A percentile compares a stretch with the other conserved stretches of the same genome.
Conservation (phyloP, 2,888 invertebrate genomes). For the Aporophyla lueneburgensis region DNA sequence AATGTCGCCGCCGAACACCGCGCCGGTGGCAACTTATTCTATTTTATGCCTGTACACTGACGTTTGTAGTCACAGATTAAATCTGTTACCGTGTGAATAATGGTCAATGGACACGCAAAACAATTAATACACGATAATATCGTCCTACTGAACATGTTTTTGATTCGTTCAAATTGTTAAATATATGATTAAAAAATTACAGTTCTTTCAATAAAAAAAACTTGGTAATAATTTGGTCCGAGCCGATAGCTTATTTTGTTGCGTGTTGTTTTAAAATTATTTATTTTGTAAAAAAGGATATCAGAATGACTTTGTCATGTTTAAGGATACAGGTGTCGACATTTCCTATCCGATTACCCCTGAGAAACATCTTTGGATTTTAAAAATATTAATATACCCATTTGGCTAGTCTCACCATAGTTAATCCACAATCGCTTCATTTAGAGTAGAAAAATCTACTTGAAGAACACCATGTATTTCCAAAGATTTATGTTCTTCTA, state of each 20-base stretch:
- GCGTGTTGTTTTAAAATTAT: background rate
- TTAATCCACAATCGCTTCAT: too few relatives aligned
- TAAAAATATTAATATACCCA: background rate
- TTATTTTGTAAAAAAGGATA: too few relatives aligned
- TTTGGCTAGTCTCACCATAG: background rate
- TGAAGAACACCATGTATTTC: background rate
- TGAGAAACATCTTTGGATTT: background rate
- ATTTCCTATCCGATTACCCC: too few relatives aligned
- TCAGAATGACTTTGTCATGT: too few relatives aligned
- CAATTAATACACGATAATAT: constrained; percentile 25
- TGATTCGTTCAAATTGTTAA: background rate
- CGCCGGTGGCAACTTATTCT: constrained; percentile 32
- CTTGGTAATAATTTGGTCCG: background rate
- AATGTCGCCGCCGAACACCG: constrained; percentile 31
- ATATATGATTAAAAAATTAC: background rate
- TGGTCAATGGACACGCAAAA: constrained; percentile 59
- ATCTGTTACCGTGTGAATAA: constrained; percentile 52
- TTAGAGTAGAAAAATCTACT: constrained; percentile 3
- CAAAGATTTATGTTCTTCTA: constrained; percentile 2
- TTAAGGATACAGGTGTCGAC: too few relatives aligned
- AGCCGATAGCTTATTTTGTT: background rate
- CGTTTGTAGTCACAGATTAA: constrained; percentile 50
- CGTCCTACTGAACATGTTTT: background rate
- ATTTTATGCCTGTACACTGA: constrained; percentile 40
- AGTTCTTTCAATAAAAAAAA: background rate